phyloP scores from a whole-genome alignment of 2,888 invertebrate genomes.

The Eristalinus sepulchralis region DNA sequence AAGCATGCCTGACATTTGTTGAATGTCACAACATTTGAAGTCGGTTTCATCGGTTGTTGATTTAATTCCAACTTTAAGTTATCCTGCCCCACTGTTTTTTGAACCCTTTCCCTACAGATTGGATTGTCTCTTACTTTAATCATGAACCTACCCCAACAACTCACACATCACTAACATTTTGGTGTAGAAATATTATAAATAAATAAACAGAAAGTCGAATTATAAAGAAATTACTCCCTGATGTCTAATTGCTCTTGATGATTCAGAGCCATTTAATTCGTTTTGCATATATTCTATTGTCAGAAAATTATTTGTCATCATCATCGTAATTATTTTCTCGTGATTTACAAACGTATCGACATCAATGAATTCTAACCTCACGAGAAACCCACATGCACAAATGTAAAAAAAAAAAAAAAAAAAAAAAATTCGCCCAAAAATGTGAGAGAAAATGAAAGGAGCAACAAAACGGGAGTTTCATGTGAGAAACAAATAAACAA shows the following conservation, averaged over 20 bases:
- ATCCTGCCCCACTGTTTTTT: no score
- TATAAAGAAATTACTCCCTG: no score
- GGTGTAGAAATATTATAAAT: no score
- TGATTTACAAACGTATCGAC: conserved; percentile 2
- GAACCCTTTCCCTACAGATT: no score
- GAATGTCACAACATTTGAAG: no score
- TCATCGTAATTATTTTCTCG: neutral
- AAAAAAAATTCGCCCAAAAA: neutral
- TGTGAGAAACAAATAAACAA: neutral
- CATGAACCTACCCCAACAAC: no score
- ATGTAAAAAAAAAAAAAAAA: neutral
- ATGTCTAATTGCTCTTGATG: neutral
- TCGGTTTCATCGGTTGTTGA: no score
- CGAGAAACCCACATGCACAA: neutral
- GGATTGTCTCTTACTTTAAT: no score
- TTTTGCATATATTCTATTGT: conserved; percentile 11
- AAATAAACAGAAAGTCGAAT: no score
- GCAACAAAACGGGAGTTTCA: neutral
- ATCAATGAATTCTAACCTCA: neutral
- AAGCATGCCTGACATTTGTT: no score
- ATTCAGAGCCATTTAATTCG: neutral
- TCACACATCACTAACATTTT: no score
- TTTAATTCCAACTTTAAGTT: no score
- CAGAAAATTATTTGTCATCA: neutral
- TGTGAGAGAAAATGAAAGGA: neutral